Conservation (phyloP, 2,797 vertebrate genomes). For the Gobio occitaniae region DNA sequence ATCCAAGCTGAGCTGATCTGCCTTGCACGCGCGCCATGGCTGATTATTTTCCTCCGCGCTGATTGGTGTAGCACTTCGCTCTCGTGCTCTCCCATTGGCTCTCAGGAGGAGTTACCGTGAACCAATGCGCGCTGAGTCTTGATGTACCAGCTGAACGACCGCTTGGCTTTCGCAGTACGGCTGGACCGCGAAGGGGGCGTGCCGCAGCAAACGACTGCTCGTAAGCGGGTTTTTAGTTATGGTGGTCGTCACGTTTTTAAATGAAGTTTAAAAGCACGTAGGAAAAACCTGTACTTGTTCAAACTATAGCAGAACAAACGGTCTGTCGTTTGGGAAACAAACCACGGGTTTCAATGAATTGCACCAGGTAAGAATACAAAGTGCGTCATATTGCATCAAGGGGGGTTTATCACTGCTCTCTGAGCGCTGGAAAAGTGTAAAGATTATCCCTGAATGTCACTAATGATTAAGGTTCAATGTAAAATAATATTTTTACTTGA, state of each 20-base stretch:
- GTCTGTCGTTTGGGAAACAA: conserved; percentile 47
- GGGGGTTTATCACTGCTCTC: neutral
- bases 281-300: neutral
- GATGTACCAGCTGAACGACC: conserved; percentile 38
- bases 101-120: neutral
- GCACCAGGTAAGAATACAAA: conserved; percentile 69
- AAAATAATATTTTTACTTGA: neutral
- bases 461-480: neutral
- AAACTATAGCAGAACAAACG: neutral
- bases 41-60: conserved; percentile 39
- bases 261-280: conserved; percentile 21
- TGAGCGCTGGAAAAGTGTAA: neutral
- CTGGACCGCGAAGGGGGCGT: conserved; percentile 58
- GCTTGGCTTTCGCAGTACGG: conserved; percentile 38
- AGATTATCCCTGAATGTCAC: neutral
- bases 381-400: conserved; percentile 40
- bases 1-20: conserved; percentile 19
- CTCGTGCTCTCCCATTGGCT: conserved; percentile 53
- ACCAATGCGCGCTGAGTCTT: conserved; percentile 45
- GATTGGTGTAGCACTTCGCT: conserved; percentile 45
- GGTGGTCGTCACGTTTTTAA: conserved; percentile 4
- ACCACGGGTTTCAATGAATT: conserved; percentile 66
- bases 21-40: conserved; percentile 40
- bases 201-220: neutral
- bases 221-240: neutral